phyloP scores from a whole-genome alignment of 2,113 vertebrate species.

The Falco punctatus region DNA sequence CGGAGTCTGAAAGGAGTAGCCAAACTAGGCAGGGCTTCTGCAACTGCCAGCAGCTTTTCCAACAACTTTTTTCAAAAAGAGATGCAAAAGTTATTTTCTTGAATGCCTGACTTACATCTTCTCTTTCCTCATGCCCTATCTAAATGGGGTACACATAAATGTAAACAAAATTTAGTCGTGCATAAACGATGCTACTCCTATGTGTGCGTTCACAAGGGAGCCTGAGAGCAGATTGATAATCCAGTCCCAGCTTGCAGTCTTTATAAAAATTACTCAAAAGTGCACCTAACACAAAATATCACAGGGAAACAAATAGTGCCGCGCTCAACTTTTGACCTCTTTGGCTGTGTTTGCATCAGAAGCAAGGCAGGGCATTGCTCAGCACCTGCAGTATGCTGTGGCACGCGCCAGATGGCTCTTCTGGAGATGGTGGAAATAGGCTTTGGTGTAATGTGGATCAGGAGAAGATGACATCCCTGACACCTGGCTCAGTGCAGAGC shows the following conservation, averaged over 20 bases:
- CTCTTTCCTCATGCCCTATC: not conserved
- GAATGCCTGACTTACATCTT: not conserved
- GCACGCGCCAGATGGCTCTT: not conserved
- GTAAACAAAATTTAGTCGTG: not conserved
- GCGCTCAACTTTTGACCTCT: not conserved
- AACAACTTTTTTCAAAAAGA: not conserved
- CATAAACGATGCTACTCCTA: not conserved
- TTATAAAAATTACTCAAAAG: not conserved
- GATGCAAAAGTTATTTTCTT: not conserved
- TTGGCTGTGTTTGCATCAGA: not conserved
- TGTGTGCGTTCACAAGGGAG: not conserved
- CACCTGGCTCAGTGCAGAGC: not conserved
- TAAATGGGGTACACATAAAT: too few relatives aligned
- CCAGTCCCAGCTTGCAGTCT: not conserved
- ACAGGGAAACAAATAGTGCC: not conserved
- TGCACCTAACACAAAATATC: not conserved
- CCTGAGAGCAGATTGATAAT: not conserved
- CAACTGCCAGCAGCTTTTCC: slow-evolving; percentile 17
- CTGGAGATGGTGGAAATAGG: not conserved
- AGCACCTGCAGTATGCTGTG: not conserved
- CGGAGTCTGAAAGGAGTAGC: not conserved
- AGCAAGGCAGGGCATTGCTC: not conserved
- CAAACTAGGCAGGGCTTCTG: not conserved
- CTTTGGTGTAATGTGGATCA: not conserved
- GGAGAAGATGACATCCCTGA: not conserved